Conservation (phyloP, 2,797 vertebrate genomes). For the Coregonus sp. region DNA sequence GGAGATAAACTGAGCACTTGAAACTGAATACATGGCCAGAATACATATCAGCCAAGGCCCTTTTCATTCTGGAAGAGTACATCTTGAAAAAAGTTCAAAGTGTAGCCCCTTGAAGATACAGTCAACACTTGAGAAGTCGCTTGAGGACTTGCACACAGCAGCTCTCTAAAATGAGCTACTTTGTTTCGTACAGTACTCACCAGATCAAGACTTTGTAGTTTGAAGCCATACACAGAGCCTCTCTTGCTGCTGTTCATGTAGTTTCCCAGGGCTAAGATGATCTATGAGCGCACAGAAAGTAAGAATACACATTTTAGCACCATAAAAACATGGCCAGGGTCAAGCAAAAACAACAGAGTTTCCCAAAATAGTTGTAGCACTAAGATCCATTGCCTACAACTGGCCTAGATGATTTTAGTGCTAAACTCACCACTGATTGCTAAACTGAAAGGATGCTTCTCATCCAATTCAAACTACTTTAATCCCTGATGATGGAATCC, state of each 20-base stretch:
- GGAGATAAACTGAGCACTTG: background rate
- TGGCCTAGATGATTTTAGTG: background rate
- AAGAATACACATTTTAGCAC: background rate
- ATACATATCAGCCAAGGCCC: background rate
- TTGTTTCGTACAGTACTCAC: slow-evolving; percentile 68
- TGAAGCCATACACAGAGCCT: slow-evolving; percentile 95
- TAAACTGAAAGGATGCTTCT: background rate
- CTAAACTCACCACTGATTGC: background rate
- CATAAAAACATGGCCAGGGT: background rate
- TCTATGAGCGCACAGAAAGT: slow-evolving; percentile 66
- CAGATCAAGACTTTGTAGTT: slow-evolving; percentile 95
- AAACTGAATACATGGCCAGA: background rate
- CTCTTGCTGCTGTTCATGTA: slow-evolving; percentile 99
- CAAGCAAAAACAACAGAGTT: background rate
- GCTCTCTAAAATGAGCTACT: background rate
- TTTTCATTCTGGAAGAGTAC: background rate
- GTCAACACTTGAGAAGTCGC: background rate
- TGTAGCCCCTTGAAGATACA: background rate
- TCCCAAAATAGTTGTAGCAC: background rate
- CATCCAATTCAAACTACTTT: background rate
- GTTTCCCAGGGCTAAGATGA: slow-evolving; percentile 94
- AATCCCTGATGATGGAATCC: background rate
- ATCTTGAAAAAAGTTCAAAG: background rate
- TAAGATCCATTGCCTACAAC: background rate
- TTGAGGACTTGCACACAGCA: background rate